Evolutionary conservation across 2,113 vertebrate genomes (phyloP).

Genomic region (Malurus cyaneus): DNA sequence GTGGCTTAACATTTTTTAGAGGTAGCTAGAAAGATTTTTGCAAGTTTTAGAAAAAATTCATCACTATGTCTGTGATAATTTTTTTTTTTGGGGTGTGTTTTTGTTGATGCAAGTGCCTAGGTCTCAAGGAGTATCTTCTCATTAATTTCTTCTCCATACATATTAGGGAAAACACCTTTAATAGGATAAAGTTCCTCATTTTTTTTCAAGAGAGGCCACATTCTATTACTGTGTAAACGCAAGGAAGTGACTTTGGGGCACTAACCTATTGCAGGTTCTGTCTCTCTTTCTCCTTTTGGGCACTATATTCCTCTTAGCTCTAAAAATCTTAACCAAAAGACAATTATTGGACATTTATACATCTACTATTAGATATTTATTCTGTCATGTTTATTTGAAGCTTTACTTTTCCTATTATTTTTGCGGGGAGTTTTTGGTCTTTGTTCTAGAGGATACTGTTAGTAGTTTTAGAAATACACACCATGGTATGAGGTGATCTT

Average conservation of each 20-base stretch:
- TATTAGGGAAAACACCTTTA: neutral
- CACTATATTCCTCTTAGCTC: neutral
- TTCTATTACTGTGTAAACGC: neutral
- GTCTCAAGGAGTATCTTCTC: neutral
- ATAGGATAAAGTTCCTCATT: neutral
- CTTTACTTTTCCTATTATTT: neutral
- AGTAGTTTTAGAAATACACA: neutral
- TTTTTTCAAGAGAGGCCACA: neutral
- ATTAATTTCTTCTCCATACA: neutral
- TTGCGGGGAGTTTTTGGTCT: neutral
- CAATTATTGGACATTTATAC: neutral
- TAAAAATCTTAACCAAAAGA: neutral
- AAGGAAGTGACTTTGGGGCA: neutral
- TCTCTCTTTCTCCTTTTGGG: neutral
- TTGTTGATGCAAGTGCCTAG: neutral
- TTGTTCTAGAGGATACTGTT: neutral
- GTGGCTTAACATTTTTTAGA: neutral
- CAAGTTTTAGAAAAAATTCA: neutral
- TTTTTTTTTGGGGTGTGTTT: neutral
- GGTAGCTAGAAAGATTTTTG: neutral
- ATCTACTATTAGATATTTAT: neutral
- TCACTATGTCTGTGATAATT: neutral
- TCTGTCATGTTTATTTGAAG: neutral
- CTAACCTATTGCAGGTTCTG: neutral
- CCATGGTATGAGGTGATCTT: slow-evolving; percentile 45